Evolutionary conservation across 2,113 vertebrate genomes (phyloP), one percentile per base, ranked within the genome.

Genomic region (Paradisaea rubra): DNA sequence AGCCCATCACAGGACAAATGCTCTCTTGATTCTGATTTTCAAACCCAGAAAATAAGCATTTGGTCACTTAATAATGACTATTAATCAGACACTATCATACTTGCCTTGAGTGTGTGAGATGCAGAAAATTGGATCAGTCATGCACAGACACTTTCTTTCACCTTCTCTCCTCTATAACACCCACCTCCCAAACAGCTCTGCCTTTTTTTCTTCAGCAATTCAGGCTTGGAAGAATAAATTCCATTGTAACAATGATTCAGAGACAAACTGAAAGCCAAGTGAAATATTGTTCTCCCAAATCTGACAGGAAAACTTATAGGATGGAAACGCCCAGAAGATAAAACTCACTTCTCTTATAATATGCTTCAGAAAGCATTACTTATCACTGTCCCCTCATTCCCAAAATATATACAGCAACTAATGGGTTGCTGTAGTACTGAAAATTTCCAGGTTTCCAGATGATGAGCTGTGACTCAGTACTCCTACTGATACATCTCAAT

Each of bases 381-480:
- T 96, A 86, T 74, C 96, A 87, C 86, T 88, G 91, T 95, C 76
- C 93, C 66, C 66, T 89, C 86, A 37, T 91, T 89, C 93, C 70
- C 66, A 96, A 91, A 94, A 71, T 93, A 86, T 22, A 71, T 63
- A 81, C 73, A 80, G 84, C 47, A 87, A 87, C 88, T 88, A 87
- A 91, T 94, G 85, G 66, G 35, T 93, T 94, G 41, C 80, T 91
- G 25, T 81, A 79, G 80, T 84, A 54, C 59, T 83, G 83, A 97
- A 76, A 81, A 86, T 91, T 94, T 97, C 92, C 87, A 89, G 78
- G 93, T 95, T 85, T 96, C 93, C 93, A 94, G 93, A 92, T 95
- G 96, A 96, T 91, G 81, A 93, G 93, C 89, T 95, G 79, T 96
- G 68, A 96, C 92, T 96, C 86, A 91, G 88, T 88, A 97, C 74